Conservation (phyloP, 1,140 invertebrate genomes). For the Wiebesia pumilae region DNA sequence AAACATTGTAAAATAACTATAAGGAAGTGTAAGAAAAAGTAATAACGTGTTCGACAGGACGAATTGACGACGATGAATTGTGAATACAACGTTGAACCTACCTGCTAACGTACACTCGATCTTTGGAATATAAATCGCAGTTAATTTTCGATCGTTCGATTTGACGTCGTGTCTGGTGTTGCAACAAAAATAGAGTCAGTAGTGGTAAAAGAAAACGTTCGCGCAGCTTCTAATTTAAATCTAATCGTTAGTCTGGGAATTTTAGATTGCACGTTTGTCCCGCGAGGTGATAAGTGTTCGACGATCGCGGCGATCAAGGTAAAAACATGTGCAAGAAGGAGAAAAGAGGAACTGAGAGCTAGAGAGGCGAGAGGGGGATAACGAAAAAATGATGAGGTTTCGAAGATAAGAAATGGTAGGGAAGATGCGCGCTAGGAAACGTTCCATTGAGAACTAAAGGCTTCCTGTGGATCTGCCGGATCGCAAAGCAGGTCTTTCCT, state of each 20-base stretch:
- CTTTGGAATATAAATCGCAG: background rate
- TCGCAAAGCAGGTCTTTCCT: slow-evolving; percentile 26
- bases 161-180: background rate
- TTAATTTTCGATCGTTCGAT: background rate
- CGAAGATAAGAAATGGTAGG: background rate
- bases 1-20: background rate
- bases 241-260: background rate
- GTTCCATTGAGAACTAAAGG: background rate
- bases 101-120: background rate
- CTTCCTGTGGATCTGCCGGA: background rate
- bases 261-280: background rate
- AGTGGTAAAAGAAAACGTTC: background rate
- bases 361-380: background rate
- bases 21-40: background rate
- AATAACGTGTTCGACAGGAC: background rate
- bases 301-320: background rate
- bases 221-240: background rate
- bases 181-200: background rate
- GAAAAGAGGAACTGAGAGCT: background rate
- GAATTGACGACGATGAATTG: background rate
- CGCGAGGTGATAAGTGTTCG: background rate
- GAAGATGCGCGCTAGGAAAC: background rate
- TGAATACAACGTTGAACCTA: background rate
- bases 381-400: background rate
- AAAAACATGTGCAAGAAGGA: background rate